These are phyloP conservation scores for Leptoteleia sp. DNA, from an alignment of 1,140 invertebrate genomes.

Conservation along the genomic window DNA sequence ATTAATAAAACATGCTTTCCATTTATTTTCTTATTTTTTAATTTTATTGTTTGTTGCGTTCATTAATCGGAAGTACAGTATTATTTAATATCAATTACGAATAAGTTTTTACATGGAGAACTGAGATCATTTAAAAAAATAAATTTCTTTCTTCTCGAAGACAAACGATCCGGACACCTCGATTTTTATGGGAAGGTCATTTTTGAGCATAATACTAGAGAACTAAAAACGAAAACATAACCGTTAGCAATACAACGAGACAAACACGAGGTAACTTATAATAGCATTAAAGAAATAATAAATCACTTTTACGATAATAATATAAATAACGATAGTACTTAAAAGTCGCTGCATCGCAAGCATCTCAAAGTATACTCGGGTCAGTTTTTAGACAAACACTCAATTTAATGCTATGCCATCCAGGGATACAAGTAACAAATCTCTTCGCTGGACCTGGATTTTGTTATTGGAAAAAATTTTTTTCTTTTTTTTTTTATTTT, in stretches of 20 bases:
- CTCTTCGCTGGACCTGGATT: conserved; percentile 33
- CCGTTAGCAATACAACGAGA: conserved; percentile 60
- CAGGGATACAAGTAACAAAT: conserved; percentile 50
- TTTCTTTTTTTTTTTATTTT: no score
- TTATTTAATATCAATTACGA: no score
- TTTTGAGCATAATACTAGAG: no score
- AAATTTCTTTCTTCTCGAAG: no score
- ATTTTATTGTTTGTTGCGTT: no score
- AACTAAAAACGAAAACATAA: conserved; percentile 58
- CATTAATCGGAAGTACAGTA: no score
- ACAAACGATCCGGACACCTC: no score
- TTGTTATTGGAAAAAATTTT: conserved; percentile 38
- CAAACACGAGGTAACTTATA: conserved; percentile 58
- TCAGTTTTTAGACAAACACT: conserved; percentile 63
- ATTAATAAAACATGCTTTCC: conserved; percentile 14
- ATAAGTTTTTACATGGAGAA: no score
- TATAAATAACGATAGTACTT: conserved; percentile 58
- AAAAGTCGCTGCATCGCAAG: conserved; percentile 52
- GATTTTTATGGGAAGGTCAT: no score
- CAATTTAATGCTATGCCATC: conserved; percentile 66
- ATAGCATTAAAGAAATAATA: conserved; percentile 61
- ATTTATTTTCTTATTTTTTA: no score
- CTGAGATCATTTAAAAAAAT: no score
- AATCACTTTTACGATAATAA: conserved; percentile 62
- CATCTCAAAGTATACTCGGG: conserved; percentile 54